Base-by-base conservation (phyloP, 1,140 invertebrate species). In the Bombyx mandarina region DNA sequence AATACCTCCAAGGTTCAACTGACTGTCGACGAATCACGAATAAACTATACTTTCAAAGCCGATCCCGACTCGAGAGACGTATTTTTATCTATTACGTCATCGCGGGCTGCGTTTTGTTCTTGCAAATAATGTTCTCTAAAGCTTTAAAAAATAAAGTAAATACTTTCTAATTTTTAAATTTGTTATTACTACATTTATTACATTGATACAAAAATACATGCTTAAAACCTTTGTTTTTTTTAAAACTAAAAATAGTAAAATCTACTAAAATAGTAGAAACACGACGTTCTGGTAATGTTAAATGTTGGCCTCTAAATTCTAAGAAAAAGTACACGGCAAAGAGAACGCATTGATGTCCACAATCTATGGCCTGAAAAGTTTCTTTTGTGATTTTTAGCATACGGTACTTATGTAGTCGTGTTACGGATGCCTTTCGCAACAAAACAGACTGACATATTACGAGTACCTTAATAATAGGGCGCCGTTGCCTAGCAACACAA, bases 31-130 rank as follows among this genome's bases (percentile, higher is more conserved):
- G 56, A 53, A 60, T 54, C 47, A 54, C 52, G 35, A 60, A 57
- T 54, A 10, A 47, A 45, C 9, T 60, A 26, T 35, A 51, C 62
- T 61, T 62, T 61, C 65, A 59, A 55, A 57, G 54, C 49, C 62
- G 61, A 62, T 69, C 69, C 59, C 26, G 42, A 51, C 26, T 63
- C 62, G 64, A 69, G 65, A 63, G 68, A 71, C 60, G 62, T 35
- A 85, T 82, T 80, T 80, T 79, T 79, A 75, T 66, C 67, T 65
- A 63, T 80, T 76, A 85, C 82, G 79, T 82, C 74, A 82, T 73
- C 54, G 12, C 51, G 51, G 49, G 26, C 45, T 53, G 66, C 73
- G 75, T 80, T 75, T 77, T 61, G 66, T 73, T 77, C 46, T 18
- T 56, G 45, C 54, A 48, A 8, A 12, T 7, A 2, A 7, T 10